These are phyloP conservation scores for Pseudopodoces humilis DNA, from an alignment of 2,113 vertebrate genomes.

Conservation along the genomic window DNA sequence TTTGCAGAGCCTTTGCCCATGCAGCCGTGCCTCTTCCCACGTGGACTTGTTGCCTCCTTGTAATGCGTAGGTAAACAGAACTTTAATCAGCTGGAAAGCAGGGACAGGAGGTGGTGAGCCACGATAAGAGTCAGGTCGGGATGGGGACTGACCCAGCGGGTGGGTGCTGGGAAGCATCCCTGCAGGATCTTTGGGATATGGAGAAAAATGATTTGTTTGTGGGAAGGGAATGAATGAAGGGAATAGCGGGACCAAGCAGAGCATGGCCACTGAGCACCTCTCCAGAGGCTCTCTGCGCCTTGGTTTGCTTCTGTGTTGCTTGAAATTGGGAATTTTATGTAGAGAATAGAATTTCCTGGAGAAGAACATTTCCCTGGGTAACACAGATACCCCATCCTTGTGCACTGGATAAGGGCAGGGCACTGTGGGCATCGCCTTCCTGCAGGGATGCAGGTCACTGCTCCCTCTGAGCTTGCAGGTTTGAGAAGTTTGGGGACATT, in stretches of 20 bases:
- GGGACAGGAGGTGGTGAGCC: not conserved
- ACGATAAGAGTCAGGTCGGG: not conserved
- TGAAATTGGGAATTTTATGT: not conserved
- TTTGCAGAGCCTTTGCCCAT: constrained; percentile 8
- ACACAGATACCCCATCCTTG: accelerated
- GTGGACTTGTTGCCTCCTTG: constrained; percentile 25
- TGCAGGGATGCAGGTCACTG: not conserved
- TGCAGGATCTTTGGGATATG: not conserved
- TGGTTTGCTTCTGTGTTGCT: not conserved
- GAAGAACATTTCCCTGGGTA: not conserved
- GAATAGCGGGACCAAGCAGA: not conserved
- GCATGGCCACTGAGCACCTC: accelerated
- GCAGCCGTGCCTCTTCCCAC: not conserved
- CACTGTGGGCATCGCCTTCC: accelerated
- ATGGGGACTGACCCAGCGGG: accelerated
- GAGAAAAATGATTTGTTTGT: not conserved
- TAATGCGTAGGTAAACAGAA: constrained; percentile 55
- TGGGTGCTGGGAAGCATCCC: not conserved
- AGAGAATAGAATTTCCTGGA: not conserved
- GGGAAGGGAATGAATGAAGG: not conserved
- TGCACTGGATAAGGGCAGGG: accelerated
- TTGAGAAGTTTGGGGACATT: not conserved
- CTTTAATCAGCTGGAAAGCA: not conserved
- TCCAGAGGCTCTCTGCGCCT: not conserved
- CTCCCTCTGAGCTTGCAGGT: not conserved